phyloP scores from a whole-genome alignment of 1,140 invertebrate genomes.

The Cepaea nemoralis region DNA sequence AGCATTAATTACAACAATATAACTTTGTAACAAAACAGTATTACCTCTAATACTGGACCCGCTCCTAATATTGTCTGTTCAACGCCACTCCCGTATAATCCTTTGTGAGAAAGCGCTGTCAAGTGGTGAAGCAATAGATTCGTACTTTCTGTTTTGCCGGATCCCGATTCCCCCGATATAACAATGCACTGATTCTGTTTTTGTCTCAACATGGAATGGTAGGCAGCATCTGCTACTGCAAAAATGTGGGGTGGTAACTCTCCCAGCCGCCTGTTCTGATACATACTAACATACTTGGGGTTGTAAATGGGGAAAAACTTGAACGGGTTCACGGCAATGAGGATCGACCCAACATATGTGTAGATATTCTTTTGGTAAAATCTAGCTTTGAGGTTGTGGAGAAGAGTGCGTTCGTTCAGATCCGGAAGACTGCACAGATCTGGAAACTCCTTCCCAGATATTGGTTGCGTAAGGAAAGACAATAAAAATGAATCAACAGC shows the following conservation, averaged over 20 bases:
- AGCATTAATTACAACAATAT: too few species aligned
- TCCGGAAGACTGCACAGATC: constrained; percentile 95
- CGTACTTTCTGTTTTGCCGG: constrained; percentile 96
- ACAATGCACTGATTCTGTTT: constrained; percentile 95
- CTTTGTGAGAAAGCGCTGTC: constrained; percentile 94
- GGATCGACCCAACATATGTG: constrained; percentile 95
- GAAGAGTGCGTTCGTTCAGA: constrained; percentile 90
- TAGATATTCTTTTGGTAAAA: constrained; percentile 94
- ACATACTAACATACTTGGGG: constrained; percentile 94
- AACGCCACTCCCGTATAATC: constrained; percentile 91
- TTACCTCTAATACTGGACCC: constrained; percentile 90
- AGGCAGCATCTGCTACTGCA: constrained; percentile 95
- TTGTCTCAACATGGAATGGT: constrained; percentile 93
- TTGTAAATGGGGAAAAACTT: constrained; percentile 97
- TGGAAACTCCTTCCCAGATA: constrained; percentile 88
- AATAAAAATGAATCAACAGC: constrained; percentile 87
- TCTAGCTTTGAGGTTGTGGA: constrained; percentile 88
- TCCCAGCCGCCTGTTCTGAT: constrained; percentile 84
- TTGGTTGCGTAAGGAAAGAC: constrained; percentile 89
- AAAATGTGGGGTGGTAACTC: constrained; percentile 97
- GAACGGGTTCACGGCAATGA: constrained; percentile 89
- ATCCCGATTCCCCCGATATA: constrained; percentile 98
- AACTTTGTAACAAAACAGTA: too few species aligned
- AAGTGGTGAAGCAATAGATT: constrained; percentile 95
- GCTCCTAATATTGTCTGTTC: constrained; percentile 97